phyloP scores from a whole-genome alignment of 1,140 invertebrate species.

The Homarus americanus region DNA sequence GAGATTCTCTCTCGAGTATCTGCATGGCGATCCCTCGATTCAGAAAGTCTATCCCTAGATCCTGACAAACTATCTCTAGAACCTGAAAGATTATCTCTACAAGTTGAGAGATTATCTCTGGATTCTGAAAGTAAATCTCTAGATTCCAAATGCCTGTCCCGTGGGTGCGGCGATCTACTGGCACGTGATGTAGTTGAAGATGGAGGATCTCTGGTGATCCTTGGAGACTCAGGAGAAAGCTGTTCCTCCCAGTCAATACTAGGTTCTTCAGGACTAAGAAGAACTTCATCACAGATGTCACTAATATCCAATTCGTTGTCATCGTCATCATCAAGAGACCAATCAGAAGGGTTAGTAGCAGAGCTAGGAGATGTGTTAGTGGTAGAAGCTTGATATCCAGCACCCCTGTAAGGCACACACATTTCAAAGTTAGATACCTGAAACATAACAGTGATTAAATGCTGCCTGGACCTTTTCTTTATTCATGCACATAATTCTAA shows the following conservation, averaged over 20 bases:
- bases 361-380: conserved; percentile 41
- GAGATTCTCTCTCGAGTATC: conserved; percentile 26
- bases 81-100: background rate
- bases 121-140: conserved; percentile 16
- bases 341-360: conserved; percentile 21
- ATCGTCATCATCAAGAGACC: conserved; percentile 60
- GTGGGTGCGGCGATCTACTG: conserved; percentile 23
- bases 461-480: background rate
- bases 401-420: conserved; percentile 50
- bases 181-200: conserved; percentile 2
- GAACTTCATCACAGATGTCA: conserved; percentile 62
- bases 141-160: conserved; percentile 28
- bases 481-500: background rate
- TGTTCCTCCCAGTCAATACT: conserved; percentile 65
- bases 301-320: conserved; percentile 54
- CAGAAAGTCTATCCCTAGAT: conserved; percentile 29
- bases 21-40: conserved; percentile 20
- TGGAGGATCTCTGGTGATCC: conserved; percentile 32
- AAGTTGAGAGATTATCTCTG: conserved; percentile 15
- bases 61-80: conserved; percentile 28
- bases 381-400: conserved; percentile 27
- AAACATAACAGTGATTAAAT: background rate
- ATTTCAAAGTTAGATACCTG: background rate
- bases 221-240: conserved; percentile 49
- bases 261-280: conserved; percentile 55